Evolutionary conservation across 1,140 invertebrate genomes (phyloP).

Genomic region (Penaeus chinensis): DNA sequence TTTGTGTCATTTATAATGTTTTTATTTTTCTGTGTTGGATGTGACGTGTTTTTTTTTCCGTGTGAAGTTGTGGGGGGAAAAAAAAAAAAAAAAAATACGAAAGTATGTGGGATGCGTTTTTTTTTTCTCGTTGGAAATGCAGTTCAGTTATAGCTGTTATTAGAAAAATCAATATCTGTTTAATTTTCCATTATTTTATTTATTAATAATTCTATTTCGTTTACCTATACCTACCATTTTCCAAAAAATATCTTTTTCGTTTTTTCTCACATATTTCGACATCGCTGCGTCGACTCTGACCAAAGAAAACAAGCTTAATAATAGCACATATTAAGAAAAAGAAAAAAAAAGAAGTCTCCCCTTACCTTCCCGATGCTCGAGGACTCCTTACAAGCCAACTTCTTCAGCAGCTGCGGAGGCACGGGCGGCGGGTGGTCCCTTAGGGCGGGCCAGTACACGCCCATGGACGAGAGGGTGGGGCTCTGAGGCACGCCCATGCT

Average conservation of each 20-base stretch:
- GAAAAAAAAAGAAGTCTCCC: neutral
- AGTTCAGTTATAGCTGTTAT: no score
- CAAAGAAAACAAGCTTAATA: no score
- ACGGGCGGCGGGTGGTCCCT: constrained; percentile 62
- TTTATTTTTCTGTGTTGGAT: no score
- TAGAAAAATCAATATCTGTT: no score
- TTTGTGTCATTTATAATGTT: no score
- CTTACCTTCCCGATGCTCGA: constrained; percentile 62
- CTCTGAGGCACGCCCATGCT: neutral
- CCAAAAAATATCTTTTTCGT: neutral
- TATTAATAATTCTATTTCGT: neutral
- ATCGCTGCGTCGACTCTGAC: neutral
- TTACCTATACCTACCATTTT: neutral
- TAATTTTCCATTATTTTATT: no score
- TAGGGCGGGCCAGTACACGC: constrained; percentile 60
- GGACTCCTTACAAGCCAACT: constrained; percentile 61
- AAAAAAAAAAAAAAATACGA: no score
- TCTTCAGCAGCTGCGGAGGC: constrained; percentile 63
- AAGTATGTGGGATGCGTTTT: no score
- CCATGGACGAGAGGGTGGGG: constrained; percentile 10
- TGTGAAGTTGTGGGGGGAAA: no score
- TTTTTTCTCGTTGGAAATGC: no score
- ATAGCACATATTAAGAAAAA: no score
- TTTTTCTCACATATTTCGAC: neutral
- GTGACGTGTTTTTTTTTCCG: no score